These are phyloP conservation scores for Orussus abietinus DNA, from an alignment of 1,140 invertebrate genomes.

Conservation along the genomic window DNA sequence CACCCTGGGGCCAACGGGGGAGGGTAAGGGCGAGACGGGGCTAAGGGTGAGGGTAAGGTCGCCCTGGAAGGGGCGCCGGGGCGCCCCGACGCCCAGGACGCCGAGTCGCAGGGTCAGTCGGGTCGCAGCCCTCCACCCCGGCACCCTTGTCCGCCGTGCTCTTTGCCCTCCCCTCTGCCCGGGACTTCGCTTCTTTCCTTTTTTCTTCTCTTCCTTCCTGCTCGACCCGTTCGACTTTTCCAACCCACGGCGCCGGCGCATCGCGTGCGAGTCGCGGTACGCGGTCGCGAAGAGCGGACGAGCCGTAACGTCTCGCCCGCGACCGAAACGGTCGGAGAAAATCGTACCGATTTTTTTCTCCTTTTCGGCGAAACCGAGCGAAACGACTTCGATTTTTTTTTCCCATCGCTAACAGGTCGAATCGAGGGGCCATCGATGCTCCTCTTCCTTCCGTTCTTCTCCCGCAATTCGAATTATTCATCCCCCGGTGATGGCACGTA, in stretches of 20 bases:
- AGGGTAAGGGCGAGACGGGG: slow-evolving; percentile 12
- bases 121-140: slow-evolving; percentile 48
- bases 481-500: too few relatives aligned
- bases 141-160: slow-evolving; percentile 38
- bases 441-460: too few relatives aligned
- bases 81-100: slow-evolving; percentile 41
- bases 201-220: slow-evolving; percentile 19
- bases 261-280: neutral
- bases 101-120: slow-evolving; percentile 49
- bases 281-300: neutral
- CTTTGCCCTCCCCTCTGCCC: slow-evolving; percentile 32
- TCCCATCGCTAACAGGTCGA: too few relatives aligned
- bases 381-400: too few relatives aligned
- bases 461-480: too few relatives aligned
- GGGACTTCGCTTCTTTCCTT: slow-evolving; percentile 17
- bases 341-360: too few relatives aligned
- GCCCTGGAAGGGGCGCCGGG: slow-evolving; percentile 36
- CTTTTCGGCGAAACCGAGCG: too few relatives aligned
- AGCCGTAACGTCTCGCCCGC: neutral
- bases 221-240: neutral
- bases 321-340: too few relatives aligned
- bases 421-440: too few relatives aligned
- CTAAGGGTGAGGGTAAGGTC: slow-evolving; percentile 43
- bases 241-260: neutral
- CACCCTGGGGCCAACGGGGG: slow-evolving; percentile 22